Percentiles rank a stretch among this genome's conserved stretches.
Conservation (phyloP, 2,113 vertebrate species). For the Nothocercus julius region DNA sequence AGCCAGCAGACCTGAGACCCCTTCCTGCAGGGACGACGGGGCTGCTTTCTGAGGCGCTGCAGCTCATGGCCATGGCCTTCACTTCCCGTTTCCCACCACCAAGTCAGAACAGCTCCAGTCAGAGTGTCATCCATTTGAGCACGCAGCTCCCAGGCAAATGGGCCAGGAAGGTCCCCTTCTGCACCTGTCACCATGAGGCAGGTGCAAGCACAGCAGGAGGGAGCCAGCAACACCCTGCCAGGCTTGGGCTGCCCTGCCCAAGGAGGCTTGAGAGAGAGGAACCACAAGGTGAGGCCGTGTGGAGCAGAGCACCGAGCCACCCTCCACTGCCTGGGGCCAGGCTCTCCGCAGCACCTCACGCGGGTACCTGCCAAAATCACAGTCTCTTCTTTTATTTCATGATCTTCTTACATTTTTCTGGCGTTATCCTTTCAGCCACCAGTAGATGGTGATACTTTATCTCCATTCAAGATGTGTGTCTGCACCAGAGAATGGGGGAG, state of each 20-base stretch:
- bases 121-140: fast-evolving
- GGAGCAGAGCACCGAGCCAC: not conserved
- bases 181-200: not conserved
- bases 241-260: not conserved
- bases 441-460: slow-evolving; percentile 52
- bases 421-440: slow-evolving; percentile 21
- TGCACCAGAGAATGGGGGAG: not conserved
- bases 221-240: not conserved
- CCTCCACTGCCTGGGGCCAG: not conserved
- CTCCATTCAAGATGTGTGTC: not conserved
- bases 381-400: not conserved
- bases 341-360: not conserved
- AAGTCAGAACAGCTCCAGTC: not conserved
- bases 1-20: not conserved
- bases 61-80: not conserved
- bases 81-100: not conserved
- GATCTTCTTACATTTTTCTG: not conserved
- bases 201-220: not conserved
- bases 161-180: not conserved
- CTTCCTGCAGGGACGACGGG: not conserved
- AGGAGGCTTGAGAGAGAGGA: not conserved
- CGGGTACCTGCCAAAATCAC: not conserved
- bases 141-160: not conserved
- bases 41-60: fast-evolving
- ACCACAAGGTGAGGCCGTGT: not conserved